Conservation (phyloP, 1,140 invertebrate species). For the Drosophila virilis region DNA sequence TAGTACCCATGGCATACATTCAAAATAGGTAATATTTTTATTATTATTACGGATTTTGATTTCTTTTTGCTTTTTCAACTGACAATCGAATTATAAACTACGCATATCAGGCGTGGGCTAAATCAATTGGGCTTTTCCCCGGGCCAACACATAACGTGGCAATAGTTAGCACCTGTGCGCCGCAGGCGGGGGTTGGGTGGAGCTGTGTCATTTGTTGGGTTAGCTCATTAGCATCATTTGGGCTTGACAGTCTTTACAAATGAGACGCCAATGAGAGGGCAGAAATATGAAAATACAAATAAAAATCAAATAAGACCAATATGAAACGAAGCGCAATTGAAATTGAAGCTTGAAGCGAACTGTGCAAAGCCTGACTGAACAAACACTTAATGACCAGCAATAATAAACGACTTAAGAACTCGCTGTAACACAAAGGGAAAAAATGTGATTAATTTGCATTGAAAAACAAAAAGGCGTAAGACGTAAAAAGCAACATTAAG, state of each 20-base stretch:
- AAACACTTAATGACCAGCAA: slow-evolving; percentile 29
- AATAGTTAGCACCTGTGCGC: background rate
- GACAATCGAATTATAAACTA: slow-evolving; percentile 11
- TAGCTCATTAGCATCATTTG: slow-evolving; percentile 41
- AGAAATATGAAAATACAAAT: slow-evolving; percentile 5
- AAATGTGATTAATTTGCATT: slow-evolving; percentile 21
- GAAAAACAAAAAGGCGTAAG: slow-evolving; percentile 9
- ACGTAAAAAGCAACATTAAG: slow-evolving; percentile 23
- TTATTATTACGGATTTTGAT: slow-evolving; percentile 16
- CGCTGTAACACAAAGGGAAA: slow-evolving; percentile 10
- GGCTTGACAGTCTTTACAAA: slow-evolving; percentile 41
- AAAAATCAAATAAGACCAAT: background rate
- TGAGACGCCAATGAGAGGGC: slow-evolving; percentile 37
- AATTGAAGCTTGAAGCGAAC: slow-evolving; percentile 21
- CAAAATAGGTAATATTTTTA: background rate
- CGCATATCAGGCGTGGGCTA: slow-evolving; percentile 10
- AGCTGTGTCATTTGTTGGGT: slow-evolving; percentile 7
- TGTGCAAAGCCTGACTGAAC: background rate
- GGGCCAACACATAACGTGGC: slow-evolving; percentile 4
- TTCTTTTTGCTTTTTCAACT: background rate
- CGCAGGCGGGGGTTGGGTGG: background rate
- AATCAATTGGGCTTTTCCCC: slow-evolving; percentile 16
- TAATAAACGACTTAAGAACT: slow-evolving; percentile 42
- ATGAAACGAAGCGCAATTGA: slow-evolving; percentile 32
- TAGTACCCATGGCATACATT: slow-evolving; percentile 6